Percentiles rank a stretch among this genome's conserved stretches.
Evolutionary conservation across 2,888 invertebrate genomes (phyloP).

Genomic region (Acanthosepion esculentum): DNA sequence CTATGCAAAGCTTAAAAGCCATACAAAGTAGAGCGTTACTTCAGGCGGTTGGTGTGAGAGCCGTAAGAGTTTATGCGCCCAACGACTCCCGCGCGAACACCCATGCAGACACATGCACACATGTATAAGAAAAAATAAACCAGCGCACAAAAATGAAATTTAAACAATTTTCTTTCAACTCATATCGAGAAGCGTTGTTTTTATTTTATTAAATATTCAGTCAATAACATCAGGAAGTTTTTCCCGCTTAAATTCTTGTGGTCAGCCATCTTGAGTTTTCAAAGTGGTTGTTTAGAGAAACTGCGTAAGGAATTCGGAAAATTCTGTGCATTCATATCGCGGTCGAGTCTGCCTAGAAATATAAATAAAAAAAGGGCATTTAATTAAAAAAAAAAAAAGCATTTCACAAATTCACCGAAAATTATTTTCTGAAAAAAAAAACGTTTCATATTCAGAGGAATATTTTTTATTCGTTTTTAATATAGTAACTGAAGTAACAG

Average conservation of each 20-base stretch:
- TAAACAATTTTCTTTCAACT: neutral
- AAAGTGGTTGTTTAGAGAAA: neutral
- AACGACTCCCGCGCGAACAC: neutral
- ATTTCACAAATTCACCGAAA: too few species aligned
- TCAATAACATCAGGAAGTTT: neutral
- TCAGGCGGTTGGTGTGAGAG: too few species aligned
- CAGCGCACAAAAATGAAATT: neutral
- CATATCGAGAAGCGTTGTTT: neutral
- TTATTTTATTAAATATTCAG: neutral
- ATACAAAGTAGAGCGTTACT: too few species aligned
- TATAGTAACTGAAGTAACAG: too few species aligned
- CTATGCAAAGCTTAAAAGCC: too few species aligned
- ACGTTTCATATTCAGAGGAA: too few species aligned
- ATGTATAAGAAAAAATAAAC: neutral
- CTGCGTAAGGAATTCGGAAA: neutral
- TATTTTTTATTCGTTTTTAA: too few species aligned
- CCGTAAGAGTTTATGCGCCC: too few species aligned
- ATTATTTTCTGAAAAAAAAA: too few species aligned
- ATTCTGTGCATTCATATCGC: neutral
- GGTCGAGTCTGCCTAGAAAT: neutral
- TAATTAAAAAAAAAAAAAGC: neutral
- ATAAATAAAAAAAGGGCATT: neutral
- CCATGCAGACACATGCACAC: too few species aligned
- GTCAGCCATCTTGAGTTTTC: neutral
- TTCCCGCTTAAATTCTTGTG: neutral